Conservation (phyloP, 2,113 vertebrate genomes). For the Nerophis lumbriciformis region DNA sequence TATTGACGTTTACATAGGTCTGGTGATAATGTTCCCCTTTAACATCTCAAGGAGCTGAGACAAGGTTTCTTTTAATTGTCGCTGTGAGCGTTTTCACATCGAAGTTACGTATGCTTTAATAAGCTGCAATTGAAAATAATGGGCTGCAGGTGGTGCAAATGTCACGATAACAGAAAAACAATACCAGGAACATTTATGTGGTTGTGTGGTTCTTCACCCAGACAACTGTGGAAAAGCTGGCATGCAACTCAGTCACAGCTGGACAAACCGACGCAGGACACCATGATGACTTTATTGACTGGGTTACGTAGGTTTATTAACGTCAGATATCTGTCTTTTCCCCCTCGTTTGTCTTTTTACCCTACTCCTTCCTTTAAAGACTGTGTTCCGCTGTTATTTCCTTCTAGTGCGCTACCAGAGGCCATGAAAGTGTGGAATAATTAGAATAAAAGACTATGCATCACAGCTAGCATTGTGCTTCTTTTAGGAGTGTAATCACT, state of each 20-base stretch:
- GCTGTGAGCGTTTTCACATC: not conserved
- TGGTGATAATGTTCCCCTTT: no score
- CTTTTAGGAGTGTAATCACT: slow-evolving; percentile 45
- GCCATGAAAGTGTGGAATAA: slow-evolving; percentile 58
- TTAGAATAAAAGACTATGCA: slow-evolving; percentile 33
- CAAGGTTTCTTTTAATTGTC: not conserved
- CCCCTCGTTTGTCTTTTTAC: slow-evolving; percentile 7
- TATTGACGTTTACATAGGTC: no score
- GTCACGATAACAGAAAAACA: not conserved
- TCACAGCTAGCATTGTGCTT: slow-evolving; percentile 26
- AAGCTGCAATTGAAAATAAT: not conserved
- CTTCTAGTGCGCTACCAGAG: slow-evolving; percentile 35
- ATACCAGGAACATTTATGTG: not conserved
- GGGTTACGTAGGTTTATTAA: slow-evolving; percentile 40
- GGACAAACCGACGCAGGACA: slow-evolving; percentile 21
- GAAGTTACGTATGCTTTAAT: not conserved
- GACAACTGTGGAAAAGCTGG: slow-evolving; percentile 27
- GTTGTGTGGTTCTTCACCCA: slow-evolving; percentile 10
- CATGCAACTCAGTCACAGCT: slow-evolving; percentile 30
- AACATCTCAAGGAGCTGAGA: not conserved
- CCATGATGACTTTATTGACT: slow-evolving; percentile 26
- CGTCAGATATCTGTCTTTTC: slow-evolving; percentile 20
- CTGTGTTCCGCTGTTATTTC: slow-evolving; percentile 13
- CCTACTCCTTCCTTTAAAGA: not conserved
- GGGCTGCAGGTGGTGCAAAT: not conserved